Evolutionary conservation across 1,140 invertebrate species (phyloP).

Genomic region (Sycophila sp.): DNA sequence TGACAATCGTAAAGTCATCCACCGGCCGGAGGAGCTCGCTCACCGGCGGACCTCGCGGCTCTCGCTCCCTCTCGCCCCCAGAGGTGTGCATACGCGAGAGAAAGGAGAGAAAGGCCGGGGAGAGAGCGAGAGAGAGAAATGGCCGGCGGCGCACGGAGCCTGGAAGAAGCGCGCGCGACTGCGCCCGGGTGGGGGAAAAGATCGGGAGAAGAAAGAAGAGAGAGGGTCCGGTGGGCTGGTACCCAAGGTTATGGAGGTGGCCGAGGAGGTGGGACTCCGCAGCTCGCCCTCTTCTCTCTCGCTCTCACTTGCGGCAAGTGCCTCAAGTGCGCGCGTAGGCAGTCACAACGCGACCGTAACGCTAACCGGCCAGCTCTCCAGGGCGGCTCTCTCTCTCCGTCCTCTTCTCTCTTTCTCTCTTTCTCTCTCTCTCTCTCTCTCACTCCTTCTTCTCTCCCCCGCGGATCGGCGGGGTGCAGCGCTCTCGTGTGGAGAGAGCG

Average conservation of each 20-base stretch:
- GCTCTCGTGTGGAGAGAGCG: neutral
- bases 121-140: conserved; percentile 26
- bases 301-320: neutral
- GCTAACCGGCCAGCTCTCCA: conserved; percentile 51
- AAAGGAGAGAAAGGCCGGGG: neutral
- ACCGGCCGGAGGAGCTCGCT: too few species aligned
- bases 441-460: too few species aligned
- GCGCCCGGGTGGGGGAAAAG: conserved; percentile 35
- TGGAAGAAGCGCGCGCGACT: too few species aligned
- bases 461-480: conserved; percentile 12
- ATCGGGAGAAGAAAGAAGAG: conserved; percentile 44
- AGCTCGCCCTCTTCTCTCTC: conserved; percentile 53
- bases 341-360: conserved; percentile 65
- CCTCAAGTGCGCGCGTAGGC: conserved; percentile 54
- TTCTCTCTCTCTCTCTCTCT: neutral
- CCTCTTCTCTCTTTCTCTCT: neutral
- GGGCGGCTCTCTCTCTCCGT: neutral
- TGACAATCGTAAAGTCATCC: conserved; percentile 42
- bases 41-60: neutral
- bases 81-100: neutral
- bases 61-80: neutral
- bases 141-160: too few species aligned
- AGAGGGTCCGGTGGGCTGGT: conserved; percentile 66
- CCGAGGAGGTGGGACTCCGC: conserved; percentile 63
- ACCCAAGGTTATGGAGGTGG: conserved; percentile 63